Base-by-base conservation (phyloP, 2,113 vertebrate species). In the Neolamprologus brichardi region DNA sequence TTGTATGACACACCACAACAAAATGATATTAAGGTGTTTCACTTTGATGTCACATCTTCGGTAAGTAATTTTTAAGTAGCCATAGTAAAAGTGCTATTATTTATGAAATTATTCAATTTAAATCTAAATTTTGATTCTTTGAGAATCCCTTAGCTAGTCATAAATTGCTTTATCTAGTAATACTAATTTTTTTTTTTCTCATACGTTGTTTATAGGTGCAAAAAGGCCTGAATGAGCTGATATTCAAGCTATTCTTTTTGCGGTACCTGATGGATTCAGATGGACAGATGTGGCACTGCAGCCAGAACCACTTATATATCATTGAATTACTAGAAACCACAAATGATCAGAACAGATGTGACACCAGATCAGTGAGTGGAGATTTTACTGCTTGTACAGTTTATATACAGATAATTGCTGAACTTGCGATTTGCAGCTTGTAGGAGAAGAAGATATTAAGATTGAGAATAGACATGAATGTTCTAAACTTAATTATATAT, bases 1-100 rank as follows among this genome's bases (percentile, higher is more conserved):
- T 96, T 97, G 88, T 90, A 97, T 87, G 64, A 92, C 6, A 56
- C 34, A 34, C 82, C 4, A 82, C 91, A 82, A 94, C 92, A 89
- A 62, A 5, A 86, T 75, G 2, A 96, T 97, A 6, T 89, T 95
- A 87, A 95, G 28, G 53, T 98, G n/a, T 97, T 98, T 93, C 97
- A 98, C 91, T 94, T 98, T 7, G 98, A 98, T 62, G 94, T 98
- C 90, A 98, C 97, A 17, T 96, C 98, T 17, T 97, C 97, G 2
- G 98, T 98, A 94, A 97, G 82, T 5, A 44, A 54, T 25, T 5
- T 82, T 79, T 70, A 13, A 4, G 15, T 41, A 5, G 8, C 13
- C 11, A 46, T 28, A 3, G 7, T 79, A 1, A 56, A 70, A 49
- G 46, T 56, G 4, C 3, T 28, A 28, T 28, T 28, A 28, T 28